These are phyloP conservation scores for Lamellibrachia columna DNA, from an alignment of 2,888 invertebrate species.

Conservation along the genomic window DNA sequence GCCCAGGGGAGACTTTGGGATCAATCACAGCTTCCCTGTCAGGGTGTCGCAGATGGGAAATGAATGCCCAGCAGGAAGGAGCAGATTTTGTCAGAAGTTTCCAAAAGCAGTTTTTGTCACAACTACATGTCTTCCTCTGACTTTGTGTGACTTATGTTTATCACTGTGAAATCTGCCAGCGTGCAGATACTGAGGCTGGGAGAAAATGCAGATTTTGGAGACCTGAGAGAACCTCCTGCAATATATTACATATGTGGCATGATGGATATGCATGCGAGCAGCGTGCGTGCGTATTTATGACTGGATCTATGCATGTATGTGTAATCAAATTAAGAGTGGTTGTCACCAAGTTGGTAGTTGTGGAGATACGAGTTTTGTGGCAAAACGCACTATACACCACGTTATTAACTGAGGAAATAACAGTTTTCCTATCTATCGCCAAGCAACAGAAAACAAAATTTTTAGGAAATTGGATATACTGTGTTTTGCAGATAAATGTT, in stretches of 20 bases:
- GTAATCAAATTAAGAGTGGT: not conserved
- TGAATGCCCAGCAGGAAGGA: not conserved
- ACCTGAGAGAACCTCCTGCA: not conserved
- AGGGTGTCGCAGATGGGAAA: not conserved
- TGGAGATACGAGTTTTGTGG: not conserved
- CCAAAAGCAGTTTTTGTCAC: not conserved
- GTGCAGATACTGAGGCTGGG: too few species aligned
- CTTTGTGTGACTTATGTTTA: too few species aligned
- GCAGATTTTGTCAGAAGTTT: not conserved
- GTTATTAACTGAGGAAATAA: too few species aligned
- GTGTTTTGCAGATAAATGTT: not conserved
- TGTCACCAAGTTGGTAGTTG: not conserved
- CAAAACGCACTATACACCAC: too few species aligned
- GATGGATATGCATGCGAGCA: not conserved
- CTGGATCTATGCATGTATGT: not conserved
- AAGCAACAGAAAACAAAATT: too few species aligned
- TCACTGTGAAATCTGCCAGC: too few species aligned
- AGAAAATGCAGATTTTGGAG: too few species aligned
- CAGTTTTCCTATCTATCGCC: too few species aligned
- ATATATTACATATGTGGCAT: not conserved
- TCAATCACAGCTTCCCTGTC: not conserved
- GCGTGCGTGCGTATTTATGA: not conserved
- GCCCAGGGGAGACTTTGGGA: not conserved
- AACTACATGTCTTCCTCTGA: not conserved
- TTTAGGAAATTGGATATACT: too few species aligned